Evolutionary conservation across 2,888 invertebrate species (phyloP), one percentile per base, ranked within the genome.

Genomic region (Lymantria monacha): DNA sequence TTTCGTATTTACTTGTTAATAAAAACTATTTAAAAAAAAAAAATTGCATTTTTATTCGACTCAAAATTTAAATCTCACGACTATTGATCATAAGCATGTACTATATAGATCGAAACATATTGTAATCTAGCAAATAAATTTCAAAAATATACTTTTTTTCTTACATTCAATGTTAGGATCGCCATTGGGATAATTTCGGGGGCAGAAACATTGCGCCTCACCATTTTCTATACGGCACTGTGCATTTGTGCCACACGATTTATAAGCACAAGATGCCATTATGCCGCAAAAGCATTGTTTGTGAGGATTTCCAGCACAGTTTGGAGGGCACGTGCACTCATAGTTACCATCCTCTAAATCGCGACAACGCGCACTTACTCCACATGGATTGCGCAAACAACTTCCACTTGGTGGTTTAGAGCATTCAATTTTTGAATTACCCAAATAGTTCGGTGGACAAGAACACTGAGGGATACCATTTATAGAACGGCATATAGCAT

Each of bases 121-220:
- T 22, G 5, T 3, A 22, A 22, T 22, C 22, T 22, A 22, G 2
- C 22, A 22, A 22, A 22, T 22, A 22, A 22, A 22, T 22, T 22
- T 10, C 22, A 30, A 42, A n/a, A 30, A 3, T 9, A 44, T 31
- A 44, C n/a, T 44, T 31, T 13, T 42, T 9, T 7, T 5, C 53
- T 94, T 91, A 97, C 97, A 97, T 93, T 96, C 95, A 70, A 95
- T 94, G 74, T 95, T 94, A 15, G 97, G 96, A 92, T 97, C 96
- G 50, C 97, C 97, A 56, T 94, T 93, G 44, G 97, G 97, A 85
- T 93, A 95, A 73, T 94, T 94, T 36, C 94, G 92, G 46, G 97
- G 97, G 76, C 97, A 98, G 76, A 95, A 96, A 76, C 97, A 98
- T 74, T 96, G 94, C 0, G 96, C 94, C 70, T 95, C 94, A 61